Evolutionary conservation across 2,888 invertebrate species (phyloP), one percentile per base, ranked within the genome.

Genomic region (Acronicta alni): DNA sequence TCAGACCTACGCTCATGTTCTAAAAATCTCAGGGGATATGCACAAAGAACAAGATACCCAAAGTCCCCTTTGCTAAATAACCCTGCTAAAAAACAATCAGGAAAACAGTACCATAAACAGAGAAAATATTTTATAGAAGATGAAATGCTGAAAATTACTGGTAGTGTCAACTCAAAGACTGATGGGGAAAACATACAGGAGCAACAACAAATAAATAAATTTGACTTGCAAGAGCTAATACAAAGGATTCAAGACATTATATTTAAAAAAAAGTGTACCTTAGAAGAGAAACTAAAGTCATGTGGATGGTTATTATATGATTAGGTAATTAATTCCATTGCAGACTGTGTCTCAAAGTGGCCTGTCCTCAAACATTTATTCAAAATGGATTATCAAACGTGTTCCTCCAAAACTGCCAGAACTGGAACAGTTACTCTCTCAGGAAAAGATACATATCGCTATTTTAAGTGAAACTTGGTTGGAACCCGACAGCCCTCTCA

Each of bases 381-480:
- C 47, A 17, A 37, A 47, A 37, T 47, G 38, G 47, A 47, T 47
- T 26, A 15, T 47, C 20, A 47, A 35, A n/a, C 18, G 23, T 23
- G 1, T 23, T 5, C 23, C 6, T 5, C 23, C 23, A 1, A 23
- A 16, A 38, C 38, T 16, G n/a, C 9, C 16, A 18, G n/a, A n/a
- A n/a, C n/a, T n/a, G n/a, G n/a, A n/a, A n/a, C n/a, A n/a, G n/a
- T n/a, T 41, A 17, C 6, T 8, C 6, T 5, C 3, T 5, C 23
- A 23, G 6, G 23, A 23, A 6, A 23, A 5, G 6, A 23, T 23
- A 23, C 23, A 23, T 6, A 23, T 23, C 1, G 23, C 23, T 7
- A 23, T 23, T 6, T 6, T 23, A 5, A 23, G 23, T 23, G 23
- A 23, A 23, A 23, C 23, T 23, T 23, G 23, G 23, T 23, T 23